phyloP scores from a whole-genome alignment of 2,888 invertebrate species.

The Pyrochroa serraticornis region DNA sequence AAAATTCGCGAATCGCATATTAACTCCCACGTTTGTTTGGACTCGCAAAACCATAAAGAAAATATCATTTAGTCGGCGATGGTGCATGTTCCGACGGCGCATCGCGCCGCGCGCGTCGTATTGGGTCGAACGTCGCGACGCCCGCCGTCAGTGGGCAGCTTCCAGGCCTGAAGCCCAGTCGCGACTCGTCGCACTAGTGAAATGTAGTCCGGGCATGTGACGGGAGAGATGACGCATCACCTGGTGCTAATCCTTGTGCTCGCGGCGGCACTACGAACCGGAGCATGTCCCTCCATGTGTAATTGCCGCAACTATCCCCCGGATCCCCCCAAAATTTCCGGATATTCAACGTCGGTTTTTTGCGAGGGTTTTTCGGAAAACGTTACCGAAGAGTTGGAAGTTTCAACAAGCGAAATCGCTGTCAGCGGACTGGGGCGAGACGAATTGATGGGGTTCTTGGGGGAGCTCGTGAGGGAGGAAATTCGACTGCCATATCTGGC shows the following conservation, averaged over 20 bases:
- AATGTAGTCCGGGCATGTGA: conserved; percentile 35
- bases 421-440: conserved; percentile 31
- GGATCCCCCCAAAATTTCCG: conserved; percentile 28
- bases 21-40: conserved; percentile 24
- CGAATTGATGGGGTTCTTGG: conserved; percentile 30
- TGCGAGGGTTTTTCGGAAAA: conserved; percentile 31
- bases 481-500: conserved; percentile 32
- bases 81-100: conserved; percentile 29
- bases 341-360: conserved; percentile 9
- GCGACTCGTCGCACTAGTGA: conserved; percentile 13
- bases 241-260: conserved; percentile 48
- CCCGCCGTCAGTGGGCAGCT: conserved; percentile 26
- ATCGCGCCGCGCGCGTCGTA: conserved; percentile 28
- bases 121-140: conserved; percentile 28
- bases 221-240: conserved; percentile 47
- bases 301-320: conserved; percentile 44
- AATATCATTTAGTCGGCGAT: conserved; percentile 26
- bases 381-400: conserved; percentile 33
- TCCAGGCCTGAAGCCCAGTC: conserved; percentile 10
- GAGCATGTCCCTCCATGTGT: conserved; percentile 50
- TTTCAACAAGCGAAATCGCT: conserved; percentile 36
- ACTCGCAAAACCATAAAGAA: conserved; percentile 22
- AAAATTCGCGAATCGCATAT: conserved; percentile 24
- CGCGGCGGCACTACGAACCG: conserved; percentile 43
- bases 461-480: conserved; percentile 22